Evolutionary conservation across 1,140 invertebrate genomes (phyloP), one percentile per base, ranked within the genome.

Genomic region (Laodelphax striatellus): DNA sequence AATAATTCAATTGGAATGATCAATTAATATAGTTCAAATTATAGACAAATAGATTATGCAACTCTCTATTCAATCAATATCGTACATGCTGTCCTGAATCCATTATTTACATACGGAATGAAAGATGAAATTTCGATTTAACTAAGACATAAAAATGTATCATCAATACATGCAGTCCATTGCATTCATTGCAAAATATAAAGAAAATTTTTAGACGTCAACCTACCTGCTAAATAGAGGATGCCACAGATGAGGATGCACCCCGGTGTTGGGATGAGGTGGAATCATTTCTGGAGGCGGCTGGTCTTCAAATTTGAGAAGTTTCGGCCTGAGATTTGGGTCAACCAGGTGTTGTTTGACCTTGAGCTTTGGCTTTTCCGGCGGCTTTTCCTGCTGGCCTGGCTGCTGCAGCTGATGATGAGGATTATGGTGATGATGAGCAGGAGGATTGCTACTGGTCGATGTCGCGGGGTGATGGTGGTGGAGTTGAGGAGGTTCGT

Each of bases 221-320:
- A 2, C 34, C 80, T 71, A 85, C 82, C 81, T 84, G 71, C 82
- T 81, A 67, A 85, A 85, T 0, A 85, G 72, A 5, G 83, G 82
- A 76, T 85, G 82, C 82, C 83, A 85, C 17, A 85, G 71, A 42
- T 82, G 79, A 38, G 79, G 79, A 61, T 82, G 78, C 31, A 73
- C 69, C 58, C 79, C 80, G 6, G 80, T 77, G 66, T 81, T 78
- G 3, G 77, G 74, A 17, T 77, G 24, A 76, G 71, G n/a, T 75
- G 46, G 68, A 52, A 66, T 61, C 57, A 72, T 62, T 60, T 65
- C 65, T 22, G 52, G 16, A 42, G 64, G 57, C 38, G 68, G 68
- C 9, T 56, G 53, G 56, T 63, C 64, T 5, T 68, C 65, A 13
- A 67, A 62, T 28, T 70, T 70, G n/a, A 71, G 63, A 4, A 70